phyloP scores from a whole-genome alignment of 2,113 vertebrate genomes.

The Cyrtonyx montezumae region DNA sequence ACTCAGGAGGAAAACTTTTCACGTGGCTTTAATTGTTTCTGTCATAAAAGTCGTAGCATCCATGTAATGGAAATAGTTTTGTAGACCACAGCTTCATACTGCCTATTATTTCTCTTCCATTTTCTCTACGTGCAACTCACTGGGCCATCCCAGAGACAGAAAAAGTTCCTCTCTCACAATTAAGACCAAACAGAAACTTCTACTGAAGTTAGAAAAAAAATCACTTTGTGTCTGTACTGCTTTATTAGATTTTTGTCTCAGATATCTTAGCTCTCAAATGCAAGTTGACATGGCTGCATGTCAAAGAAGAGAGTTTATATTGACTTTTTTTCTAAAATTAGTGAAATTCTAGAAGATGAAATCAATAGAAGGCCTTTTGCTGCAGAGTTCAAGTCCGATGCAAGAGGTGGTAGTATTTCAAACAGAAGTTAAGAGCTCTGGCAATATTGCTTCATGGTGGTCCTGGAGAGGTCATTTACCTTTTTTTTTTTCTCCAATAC shows the following conservation, averaged over 20 bases:
- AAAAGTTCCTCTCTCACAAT: background rate
- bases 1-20: conserved; percentile 69
- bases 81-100: conserved; percentile 44
- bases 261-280: background rate
- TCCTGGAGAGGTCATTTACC: background rate
- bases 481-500: background rate
- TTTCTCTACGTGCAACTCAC: conserved; percentile 33
- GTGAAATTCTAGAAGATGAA: conserved; percentile 13
- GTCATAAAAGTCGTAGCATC: conserved; percentile 68
- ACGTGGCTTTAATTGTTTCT: conserved; percentile 72
- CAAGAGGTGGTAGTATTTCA: background rate
- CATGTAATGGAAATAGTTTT: conserved; percentile 62
- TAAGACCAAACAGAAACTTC: conserved; percentile 16
- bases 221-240: background rate
- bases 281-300: background rate
- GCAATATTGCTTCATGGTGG: background rate
- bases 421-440: background rate
- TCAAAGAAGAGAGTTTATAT: background rate
- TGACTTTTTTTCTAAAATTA: conserved; percentile 7
- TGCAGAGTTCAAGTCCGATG: background rate
- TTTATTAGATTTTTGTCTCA: conserved; percentile 31
- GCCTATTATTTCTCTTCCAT: conserved; percentile 22
- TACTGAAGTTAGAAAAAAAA: background rate
- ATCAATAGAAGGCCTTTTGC: background rate
- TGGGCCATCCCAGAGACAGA: conserved; percentile 12